A percentile compares a stretch with the other conserved stretches of the same genome.
Conservation (phyloP, 2,113 vertebrate genomes). For the Meles meles region DNA sequence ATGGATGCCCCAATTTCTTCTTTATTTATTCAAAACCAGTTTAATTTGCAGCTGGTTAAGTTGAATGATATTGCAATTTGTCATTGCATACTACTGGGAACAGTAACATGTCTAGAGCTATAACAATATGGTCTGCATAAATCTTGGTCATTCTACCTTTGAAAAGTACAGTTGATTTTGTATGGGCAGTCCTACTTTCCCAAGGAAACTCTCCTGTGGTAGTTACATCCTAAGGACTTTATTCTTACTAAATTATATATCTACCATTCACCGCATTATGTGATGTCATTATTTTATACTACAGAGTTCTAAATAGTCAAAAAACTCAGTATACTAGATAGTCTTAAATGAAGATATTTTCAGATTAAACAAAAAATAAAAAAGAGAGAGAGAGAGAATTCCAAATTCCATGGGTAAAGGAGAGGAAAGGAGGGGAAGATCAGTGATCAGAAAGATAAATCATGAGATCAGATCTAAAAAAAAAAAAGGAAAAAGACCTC, state of each 20-base stretch:
- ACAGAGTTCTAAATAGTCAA: not conserved
- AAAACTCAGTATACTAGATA: not conserved
- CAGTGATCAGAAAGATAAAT: not conserved
- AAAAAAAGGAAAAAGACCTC: not conserved
- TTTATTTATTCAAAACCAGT: not conserved
- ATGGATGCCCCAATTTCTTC: not conserved
- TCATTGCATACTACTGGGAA: not conserved
- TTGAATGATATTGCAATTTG: not conserved
- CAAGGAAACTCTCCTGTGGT: not conserved
- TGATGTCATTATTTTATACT: not conserved
- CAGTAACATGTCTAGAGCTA: not conserved
- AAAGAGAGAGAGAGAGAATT: not conserved
- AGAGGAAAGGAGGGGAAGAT: not conserved
- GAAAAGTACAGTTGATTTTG: not conserved
- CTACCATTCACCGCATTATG: not conserved
- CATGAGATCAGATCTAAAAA: not conserved
- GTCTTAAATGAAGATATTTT: not conserved
- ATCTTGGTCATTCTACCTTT: not conserved
- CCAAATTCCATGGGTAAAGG: not conserved
- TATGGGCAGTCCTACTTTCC: not conserved
- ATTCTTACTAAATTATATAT: not conserved
- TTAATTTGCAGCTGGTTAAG: slow-evolving; percentile 16
- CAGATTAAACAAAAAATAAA: not conserved
- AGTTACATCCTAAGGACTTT: not conserved
- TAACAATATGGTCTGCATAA: not conserved